These are phyloP conservation scores for Alosa sapidissima DNA, from an alignment of 2,797 vertebrate genomes.

Conservation along the genomic window DNA sequence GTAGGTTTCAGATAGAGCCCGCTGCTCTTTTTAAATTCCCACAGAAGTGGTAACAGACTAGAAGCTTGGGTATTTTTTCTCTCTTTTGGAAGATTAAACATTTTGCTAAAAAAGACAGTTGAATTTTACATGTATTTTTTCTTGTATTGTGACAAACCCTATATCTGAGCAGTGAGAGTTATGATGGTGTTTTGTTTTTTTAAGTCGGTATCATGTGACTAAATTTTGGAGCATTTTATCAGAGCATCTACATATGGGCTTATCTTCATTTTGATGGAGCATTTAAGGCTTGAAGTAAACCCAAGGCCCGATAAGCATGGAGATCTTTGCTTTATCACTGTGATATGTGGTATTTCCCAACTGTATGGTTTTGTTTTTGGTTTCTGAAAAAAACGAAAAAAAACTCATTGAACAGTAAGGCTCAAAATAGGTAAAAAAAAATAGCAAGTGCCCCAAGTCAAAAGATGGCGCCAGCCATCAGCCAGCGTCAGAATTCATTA, in stretches of 20 bases:
- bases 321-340: conserved; percentile 70
- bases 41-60: conserved; percentile 7
- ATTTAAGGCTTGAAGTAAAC: conserved; percentile 57
- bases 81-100: neutral
- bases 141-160: neutral
- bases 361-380: neutral
- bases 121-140: neutral
- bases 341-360: conserved; percentile 36
- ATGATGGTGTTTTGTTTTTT: neutral
- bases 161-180: neutral
- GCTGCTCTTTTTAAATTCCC: conserved; percentile 54
- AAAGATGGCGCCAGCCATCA: neutral
- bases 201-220: neutral
- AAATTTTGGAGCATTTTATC: conserved; percentile 58
- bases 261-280: conserved; percentile 63
- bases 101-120: conserved; percentile 4
- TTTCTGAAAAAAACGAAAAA: neutral
- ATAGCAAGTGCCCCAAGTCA: neutral
- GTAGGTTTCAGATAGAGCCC: conserved; percentile 67
- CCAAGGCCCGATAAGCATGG: conserved; percentile 67
- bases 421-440: neutral
- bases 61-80: neutral
- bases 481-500: neutral
- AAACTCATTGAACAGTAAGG: neutral
- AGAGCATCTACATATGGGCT: conserved; percentile 64